Percentiles rank a stretch among this genome's conserved stretches.
These are phyloP conservation scores for Philopotamus ludificatus DNA, from an alignment of 1,140 invertebrate genomes.

Conservation along the genomic window DNA sequence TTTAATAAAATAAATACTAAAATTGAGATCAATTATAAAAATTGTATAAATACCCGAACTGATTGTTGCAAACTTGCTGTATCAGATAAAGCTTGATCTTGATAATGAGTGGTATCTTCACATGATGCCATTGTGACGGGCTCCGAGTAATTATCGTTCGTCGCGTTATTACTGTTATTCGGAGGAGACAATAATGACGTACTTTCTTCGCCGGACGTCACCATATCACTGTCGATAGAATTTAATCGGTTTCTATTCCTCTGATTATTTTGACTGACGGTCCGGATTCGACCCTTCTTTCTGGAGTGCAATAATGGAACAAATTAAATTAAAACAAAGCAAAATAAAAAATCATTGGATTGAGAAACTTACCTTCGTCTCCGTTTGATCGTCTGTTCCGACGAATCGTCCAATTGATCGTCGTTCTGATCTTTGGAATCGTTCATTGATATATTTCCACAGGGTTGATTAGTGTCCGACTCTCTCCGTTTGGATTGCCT, in stretches of 20 bases:
- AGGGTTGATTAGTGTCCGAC: slow-evolving; percentile 48
- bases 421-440: slow-evolving; percentile 40
- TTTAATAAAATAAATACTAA: not conserved
- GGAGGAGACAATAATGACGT: slow-evolving; percentile 32
- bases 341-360: not conserved
- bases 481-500: slow-evolving; percentile 55
- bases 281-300: slow-evolving; percentile 65
- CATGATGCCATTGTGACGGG: not conserved
- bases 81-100: slow-evolving; percentile 1
- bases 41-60: slow-evolving; percentile 1
- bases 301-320: slow-evolving; percentile 44
- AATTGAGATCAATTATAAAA: slow-evolving; percentile 2
- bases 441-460: slow-evolving; percentile 18
- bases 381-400: slow-evolving; percentile 48
- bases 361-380: slow-evolving; percentile 46
- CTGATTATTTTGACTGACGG: slow-evolving; percentile 58
- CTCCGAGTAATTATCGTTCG: slow-evolving; percentile 18
- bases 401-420: slow-evolving; percentile 54
- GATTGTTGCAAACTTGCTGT: slow-evolving; percentile 12
- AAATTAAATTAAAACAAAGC: not conserved
- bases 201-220: slow-evolving; percentile 55
- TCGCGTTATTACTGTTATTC: not conserved
- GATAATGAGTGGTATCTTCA: slow-evolving; percentile 1
- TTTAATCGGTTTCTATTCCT: slow-evolving; percentile 66
- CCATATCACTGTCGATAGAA: slow-evolving; percentile 71